Evolutionary conservation across 2,797 vertebrate genomes (phyloP).

Genomic region (Momotus momota): DNA sequence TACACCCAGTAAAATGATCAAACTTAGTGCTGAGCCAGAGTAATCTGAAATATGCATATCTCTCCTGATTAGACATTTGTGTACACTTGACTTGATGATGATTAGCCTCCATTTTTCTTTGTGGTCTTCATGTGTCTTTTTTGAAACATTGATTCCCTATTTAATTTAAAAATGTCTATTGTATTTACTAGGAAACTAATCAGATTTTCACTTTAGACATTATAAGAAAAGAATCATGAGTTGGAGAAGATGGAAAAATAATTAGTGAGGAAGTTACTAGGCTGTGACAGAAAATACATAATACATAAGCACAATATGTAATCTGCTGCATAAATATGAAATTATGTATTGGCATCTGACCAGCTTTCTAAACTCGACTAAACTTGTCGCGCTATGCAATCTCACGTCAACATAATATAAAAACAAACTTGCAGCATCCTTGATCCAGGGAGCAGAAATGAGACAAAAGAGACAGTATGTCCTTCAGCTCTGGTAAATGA

Average conservation of each 20-base stretch:
- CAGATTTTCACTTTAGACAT: not conserved
- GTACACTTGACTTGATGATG: not conserved
- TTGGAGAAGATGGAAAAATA: not conserved
- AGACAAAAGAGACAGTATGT: not conserved
- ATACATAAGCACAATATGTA: not conserved
- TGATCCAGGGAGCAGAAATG: not conserved
- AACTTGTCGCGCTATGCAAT: not conserved
- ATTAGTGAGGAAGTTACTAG: conserved; percentile 2
- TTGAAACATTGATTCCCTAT: not conserved
- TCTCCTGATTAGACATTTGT: not conserved
- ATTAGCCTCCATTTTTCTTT: not conserved
- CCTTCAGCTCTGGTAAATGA: not conserved
- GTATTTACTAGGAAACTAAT: not conserved
- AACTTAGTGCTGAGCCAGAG: not conserved
- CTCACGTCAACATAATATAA: not conserved
- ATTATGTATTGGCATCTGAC: not conserved
- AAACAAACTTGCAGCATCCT: not conserved
- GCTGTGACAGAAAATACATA: not conserved
- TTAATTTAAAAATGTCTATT: not conserved
- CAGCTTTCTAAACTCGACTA: not conserved
- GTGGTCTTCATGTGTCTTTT: not conserved
- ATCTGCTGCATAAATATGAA: conserved; percentile 13
- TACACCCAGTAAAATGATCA: not conserved
- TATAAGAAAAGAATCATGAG: not conserved
- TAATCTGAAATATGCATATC: not conserved